These are phyloP conservation scores for Sphaeridia pumilis DNA, from an alignment of 2,888 invertebrate species.

Conservation along the genomic window DNA sequence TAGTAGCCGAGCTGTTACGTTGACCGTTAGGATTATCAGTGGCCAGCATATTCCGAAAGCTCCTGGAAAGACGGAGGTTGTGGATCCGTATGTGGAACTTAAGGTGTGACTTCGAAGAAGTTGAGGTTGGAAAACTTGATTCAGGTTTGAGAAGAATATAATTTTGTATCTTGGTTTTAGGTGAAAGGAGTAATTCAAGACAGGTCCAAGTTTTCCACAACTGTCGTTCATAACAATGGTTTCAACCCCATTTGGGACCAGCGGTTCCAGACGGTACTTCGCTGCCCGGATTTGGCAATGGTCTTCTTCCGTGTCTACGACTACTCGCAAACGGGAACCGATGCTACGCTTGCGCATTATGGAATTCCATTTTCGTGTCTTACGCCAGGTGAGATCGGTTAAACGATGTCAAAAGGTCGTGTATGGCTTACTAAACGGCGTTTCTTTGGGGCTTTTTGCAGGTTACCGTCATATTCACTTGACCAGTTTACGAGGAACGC, in stretches of 20 bases:
- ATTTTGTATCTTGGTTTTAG: too few species aligned
- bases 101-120: constrained; percentile 42
- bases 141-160: too few species aligned
- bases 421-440: too few species aligned
- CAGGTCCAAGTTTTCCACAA: constrained; percentile 42
- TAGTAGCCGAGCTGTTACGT: constrained; percentile 18
- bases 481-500: constrained; percentile 39
- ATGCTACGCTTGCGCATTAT: constrained; percentile 43
- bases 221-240: constrained; percentile 40
- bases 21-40: constrained; percentile 43
- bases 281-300: constrained; percentile 46
- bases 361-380: constrained; percentile 42
- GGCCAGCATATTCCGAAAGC: constrained; percentile 48
- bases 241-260: constrained; percentile 50
- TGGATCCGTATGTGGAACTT: constrained; percentile 48
- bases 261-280: constrained; percentile 42
- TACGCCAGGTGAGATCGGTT: constrained; percentile 41
- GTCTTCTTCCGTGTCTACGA: constrained; percentile 45
- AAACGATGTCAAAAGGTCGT: too few species aligned
- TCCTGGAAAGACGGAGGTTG: constrained; percentile 41
- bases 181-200: constrained; percentile 42
- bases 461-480: constrained; percentile 44
- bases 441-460: too few species aligned
- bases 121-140: too few species aligned
- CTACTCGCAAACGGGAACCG: constrained; percentile 39